These are phyloP conservation scores for Calcarius lapponicus DNA, from an alignment of 2,797 vertebrate genomes.

Conservation along the genomic window DNA sequence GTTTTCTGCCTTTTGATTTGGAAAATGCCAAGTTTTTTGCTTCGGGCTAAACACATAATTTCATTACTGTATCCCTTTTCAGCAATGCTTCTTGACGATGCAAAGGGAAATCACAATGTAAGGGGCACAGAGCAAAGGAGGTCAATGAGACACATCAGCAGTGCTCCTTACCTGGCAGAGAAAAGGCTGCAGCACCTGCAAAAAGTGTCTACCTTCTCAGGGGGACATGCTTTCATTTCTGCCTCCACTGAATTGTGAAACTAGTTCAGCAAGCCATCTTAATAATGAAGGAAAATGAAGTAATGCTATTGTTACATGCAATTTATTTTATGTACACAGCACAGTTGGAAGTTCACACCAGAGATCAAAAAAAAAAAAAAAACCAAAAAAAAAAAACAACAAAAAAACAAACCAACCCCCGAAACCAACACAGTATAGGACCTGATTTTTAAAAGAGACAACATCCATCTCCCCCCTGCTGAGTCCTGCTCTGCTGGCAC, in stretches of 20 bases:
- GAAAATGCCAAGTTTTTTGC: constrained; percentile 9
- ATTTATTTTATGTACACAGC: constrained; percentile 58
- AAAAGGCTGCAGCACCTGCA: background rate
- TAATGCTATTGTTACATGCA: constrained; percentile 32
- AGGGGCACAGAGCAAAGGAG: background rate
- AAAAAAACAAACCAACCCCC: background rate
- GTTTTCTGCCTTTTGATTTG: constrained; percentile 11
- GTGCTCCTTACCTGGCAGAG: background rate
- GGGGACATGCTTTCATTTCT: constrained; percentile 29
- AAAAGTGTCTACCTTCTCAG: background rate
- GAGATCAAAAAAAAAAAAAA: background rate
- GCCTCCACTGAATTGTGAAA: constrained; percentile 40
- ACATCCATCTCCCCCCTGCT: constrained; percentile 28
- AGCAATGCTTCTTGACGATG: background rate
- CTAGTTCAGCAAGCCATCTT: constrained; percentile 42
- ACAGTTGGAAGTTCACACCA: constrained; percentile 57
- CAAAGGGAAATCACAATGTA: background rate
- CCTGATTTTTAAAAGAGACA: constrained; percentile 48
- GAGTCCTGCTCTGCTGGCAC: background rate
- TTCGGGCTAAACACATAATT: background rate
- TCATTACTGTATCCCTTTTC: background rate
- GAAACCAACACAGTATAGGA: background rate
- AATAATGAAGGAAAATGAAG: constrained; percentile 43
- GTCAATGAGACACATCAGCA: background rate
- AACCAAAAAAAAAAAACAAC: background rate